Percentiles rank a stretch among this genome's conserved stretches.
These are phyloP conservation scores for Ceratosolen fusciceps DNA, from an alignment of 1,140 invertebrate species.

Conservation along the genomic window DNA sequence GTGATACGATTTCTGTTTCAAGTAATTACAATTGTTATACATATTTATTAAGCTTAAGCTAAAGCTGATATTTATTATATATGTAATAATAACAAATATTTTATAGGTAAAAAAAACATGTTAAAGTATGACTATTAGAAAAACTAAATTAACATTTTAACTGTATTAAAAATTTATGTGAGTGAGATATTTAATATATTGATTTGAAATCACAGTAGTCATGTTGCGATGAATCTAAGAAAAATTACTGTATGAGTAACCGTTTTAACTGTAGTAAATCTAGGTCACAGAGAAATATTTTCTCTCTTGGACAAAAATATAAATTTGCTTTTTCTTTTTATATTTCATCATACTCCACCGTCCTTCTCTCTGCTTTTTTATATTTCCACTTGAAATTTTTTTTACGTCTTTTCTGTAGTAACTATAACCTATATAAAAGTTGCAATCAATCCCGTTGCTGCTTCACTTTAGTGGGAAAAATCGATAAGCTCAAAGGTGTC, in stretches of 20 bases:
- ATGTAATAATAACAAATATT: no score
- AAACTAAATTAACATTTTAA: no score
- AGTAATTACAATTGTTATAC: no score
- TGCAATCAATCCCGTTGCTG: conserved; percentile 14
- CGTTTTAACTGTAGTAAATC: background rate
- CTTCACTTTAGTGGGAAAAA: background rate
- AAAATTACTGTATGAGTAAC: background rate
- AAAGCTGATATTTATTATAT: no score
- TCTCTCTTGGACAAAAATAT: background rate
- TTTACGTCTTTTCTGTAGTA: background rate
- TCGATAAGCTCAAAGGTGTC: conserved; percentile 22
- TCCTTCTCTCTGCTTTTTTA: background rate
- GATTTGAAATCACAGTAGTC: background rate
- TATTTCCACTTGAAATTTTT: background rate
- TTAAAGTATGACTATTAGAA: no score
- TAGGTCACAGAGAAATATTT: conserved; percentile 25
- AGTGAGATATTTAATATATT: background rate
- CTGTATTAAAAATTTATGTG: background rate
- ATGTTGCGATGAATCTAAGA: background rate
- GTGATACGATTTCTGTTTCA: no score
- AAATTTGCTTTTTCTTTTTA: background rate
- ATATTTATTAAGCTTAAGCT: no score
- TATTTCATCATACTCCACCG: background rate
- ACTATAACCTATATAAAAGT: conserved; percentile 43
- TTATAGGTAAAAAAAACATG: no score